Percentiles rank a stretch among this genome's conserved stretches.
Evolutionary conservation across 2,797 vertebrate genomes (phyloP).

Genomic region (Ctenosaura bakeri): DNA sequence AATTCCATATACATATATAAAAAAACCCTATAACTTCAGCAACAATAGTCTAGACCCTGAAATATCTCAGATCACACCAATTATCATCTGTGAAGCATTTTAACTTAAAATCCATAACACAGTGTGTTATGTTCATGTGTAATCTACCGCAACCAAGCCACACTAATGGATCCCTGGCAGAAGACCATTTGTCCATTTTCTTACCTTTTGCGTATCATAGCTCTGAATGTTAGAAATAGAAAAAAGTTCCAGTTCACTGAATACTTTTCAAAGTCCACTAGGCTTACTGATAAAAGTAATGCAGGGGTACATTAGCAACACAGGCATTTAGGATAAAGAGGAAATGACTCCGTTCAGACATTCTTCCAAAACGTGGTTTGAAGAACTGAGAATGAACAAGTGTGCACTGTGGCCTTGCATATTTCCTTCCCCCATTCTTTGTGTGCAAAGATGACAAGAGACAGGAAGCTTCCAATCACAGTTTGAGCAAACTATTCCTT

Average conservation of each 20-base stretch:
- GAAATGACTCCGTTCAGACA: neutral
- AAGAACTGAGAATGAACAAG: neutral
- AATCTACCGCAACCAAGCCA: constrained; percentile 54
- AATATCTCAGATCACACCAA: constrained; percentile 38
- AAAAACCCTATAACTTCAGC: neutral
- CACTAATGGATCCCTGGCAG: constrained; percentile 39
- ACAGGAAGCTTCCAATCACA: neutral
- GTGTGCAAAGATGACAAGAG: neutral
- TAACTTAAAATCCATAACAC: constrained; percentile 61
- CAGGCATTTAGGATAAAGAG: neutral
- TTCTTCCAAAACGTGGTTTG: neutral
- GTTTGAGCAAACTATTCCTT: neutral
- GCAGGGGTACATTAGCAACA: neutral
- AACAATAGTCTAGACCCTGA: constrained; percentile 1
- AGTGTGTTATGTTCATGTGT: constrained; percentile 24
- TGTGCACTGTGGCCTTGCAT: neutral
- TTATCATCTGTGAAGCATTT: constrained; percentile 60
- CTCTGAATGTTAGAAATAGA: constrained; percentile 46
- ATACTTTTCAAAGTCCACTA: neutral
- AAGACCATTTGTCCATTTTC: constrained; percentile 59
- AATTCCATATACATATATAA: too few relatives aligned
- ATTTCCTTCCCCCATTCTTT: neutral
- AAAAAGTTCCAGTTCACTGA: constrained; percentile 53
- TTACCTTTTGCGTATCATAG: constrained; percentile 44
- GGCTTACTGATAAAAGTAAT: neutral